Conservation (phyloP, 2,888 invertebrate species). For the Drosophila pseudotakahashii region DNA sequence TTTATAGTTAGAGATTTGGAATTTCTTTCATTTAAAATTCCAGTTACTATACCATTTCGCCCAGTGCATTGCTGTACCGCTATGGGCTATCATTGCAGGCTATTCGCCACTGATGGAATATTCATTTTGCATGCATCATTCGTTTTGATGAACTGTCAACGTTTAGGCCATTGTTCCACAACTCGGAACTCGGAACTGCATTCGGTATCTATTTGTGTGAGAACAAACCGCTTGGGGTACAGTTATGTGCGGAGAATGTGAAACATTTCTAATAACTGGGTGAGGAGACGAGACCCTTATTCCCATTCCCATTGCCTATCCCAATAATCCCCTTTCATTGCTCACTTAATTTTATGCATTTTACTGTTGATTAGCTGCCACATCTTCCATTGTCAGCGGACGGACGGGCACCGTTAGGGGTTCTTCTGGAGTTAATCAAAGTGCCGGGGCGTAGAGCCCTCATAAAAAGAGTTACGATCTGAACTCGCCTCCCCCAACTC, state of each 20-base stretch:
- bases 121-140: slow-evolving; percentile 82
- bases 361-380: slow-evolving; percentile 78
- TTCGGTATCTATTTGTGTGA: slow-evolving; percentile 12
- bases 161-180: slow-evolving; percentile 61
- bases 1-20: too few species aligned
- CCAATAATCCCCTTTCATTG: slow-evolving; percentile 36
- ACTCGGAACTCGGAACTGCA: neutral
- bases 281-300: slow-evolving; percentile 13
- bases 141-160: slow-evolving; percentile 82
- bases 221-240: slow-evolving; percentile 36
- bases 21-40: too few species aligned
- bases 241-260: slow-evolving; percentile 54
- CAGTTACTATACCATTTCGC: neutral
- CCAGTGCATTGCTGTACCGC: neutral
- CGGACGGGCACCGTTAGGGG: slow-evolving; percentile 57
- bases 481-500: neutral
- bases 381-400: slow-evolving; percentile 48
- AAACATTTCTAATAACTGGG: slow-evolving; percentile 68
- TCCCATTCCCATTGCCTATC: slow-evolving; percentile 4
- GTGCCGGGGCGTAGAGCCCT: slow-evolving; percentile 43
- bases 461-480: slow-evolving; percentile 53
- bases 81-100: slow-evolving; percentile 31
- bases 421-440: slow-evolving; percentile 60
- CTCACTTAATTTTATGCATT: slow-evolving; percentile 79
- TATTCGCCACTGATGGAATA: slow-evolving; percentile 20